Evolutionary conservation across 2,113 vertebrate genomes (phyloP).

Genomic region (Sminthopsis crassicaudata): DNA sequence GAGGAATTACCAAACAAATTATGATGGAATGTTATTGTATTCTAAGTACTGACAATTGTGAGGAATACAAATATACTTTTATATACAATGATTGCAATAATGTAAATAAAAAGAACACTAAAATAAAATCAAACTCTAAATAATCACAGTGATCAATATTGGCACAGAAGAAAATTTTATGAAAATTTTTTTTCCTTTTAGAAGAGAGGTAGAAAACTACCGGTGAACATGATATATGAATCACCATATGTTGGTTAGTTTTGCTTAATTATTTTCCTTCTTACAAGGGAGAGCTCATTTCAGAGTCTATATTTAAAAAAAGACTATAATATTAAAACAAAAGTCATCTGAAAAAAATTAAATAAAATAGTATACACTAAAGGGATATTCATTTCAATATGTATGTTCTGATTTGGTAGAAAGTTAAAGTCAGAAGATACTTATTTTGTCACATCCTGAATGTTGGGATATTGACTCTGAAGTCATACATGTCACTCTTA

Average conservation of each 20-base stretch:
- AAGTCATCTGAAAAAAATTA: background rate
- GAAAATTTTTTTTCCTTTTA: background rate
- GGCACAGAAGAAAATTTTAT: background rate
- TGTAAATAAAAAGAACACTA: background rate
- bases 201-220: background rate
- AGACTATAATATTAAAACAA: background rate
- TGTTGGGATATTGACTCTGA: background rate
- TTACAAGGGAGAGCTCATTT: background rate
- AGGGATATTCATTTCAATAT: background rate
- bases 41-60: background rate
- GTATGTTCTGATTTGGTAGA: constrained; percentile 13
- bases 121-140: background rate
- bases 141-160: background rate
- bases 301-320: background rate
- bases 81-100: background rate
- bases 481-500: background rate
- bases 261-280: background rate
- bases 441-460: constrained; percentile 22
- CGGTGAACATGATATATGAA: background rate
- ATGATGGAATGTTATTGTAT: background rate
- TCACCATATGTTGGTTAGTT: background rate
- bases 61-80: background rate
- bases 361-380: constrained; percentile 7
- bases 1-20: background rate
- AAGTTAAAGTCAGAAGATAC: background rate